A percentile compares a stretch with the other conserved stretches of the same genome.
These are phyloP conservation scores for Sapajus apella DNA, from an alignment of 2,113 vertebrate species.

Conservation along the genomic window DNA sequence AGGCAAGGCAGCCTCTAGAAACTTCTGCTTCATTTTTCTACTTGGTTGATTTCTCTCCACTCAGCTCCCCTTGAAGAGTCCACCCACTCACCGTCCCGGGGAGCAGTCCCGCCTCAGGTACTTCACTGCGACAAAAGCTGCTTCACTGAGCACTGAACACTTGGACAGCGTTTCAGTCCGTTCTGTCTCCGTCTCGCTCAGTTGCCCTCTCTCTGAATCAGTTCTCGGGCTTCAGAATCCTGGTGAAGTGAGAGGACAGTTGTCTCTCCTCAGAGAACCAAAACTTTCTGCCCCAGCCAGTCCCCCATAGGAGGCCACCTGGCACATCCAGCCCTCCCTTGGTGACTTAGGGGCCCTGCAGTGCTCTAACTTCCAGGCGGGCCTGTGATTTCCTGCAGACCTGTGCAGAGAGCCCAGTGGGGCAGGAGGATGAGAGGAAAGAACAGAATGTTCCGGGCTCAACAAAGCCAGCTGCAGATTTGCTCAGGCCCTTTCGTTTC, in stretches of 20 bases:
- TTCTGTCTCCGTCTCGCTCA: neutral
- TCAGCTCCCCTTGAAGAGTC: neutral
- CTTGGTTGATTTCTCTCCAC: neutral
- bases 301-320: neutral
- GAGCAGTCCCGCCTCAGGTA: neutral
- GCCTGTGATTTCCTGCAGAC: neutral
- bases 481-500: neutral
- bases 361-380: neutral
- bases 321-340: neutral
- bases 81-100: neutral
- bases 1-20: neutral
- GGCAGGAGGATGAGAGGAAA: neutral
- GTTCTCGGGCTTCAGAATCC: neutral
- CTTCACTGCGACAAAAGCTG: neutral
- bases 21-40: neutral
- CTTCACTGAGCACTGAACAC: neutral
- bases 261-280: neutral
- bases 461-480: neutral
- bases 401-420: neutral
- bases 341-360: neutral
- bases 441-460: neutral
- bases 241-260: neutral
- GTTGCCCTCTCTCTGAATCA: neutral
- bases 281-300: neutral
- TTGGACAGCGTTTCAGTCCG: neutral